Base-by-base conservation (phyloP, 2,797 vertebrate genomes). In the Sebastes miniatus region DNA sequence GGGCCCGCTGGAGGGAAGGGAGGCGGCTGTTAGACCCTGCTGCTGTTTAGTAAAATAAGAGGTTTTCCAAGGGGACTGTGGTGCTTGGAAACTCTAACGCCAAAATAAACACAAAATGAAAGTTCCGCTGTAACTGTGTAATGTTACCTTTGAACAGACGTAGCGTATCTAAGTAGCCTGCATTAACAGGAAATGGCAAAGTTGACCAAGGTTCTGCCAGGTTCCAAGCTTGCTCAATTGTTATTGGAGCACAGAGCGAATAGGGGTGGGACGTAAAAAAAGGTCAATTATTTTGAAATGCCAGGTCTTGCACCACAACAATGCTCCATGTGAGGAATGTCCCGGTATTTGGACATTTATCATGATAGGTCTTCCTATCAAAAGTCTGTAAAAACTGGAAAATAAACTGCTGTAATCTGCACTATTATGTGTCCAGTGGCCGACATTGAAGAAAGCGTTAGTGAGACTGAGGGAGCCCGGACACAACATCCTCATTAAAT, bases 401-500 rank as follows among this genome's bases (percentile, higher is more conserved):
- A 84, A 79, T 67, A 59, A 82, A 87, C 79, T 36, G 27, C 24
- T 57, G 25, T 78, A 59, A 50, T 83, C 66, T 67, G 20, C 58
- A 29, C 61, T 3, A 73, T 73, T 65, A 71, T 50, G 62, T 76
- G 73, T 82, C 69, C 64, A 25, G 67, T 69, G 43, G 63, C 76
- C 43, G 79, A 61, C 73, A 77, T 4, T 70, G 75, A 77, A 70
- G 65, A 12, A 13, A 56, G 74, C 3, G 10, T 78, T 68, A 69
- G 29, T 66, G 73, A 66, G 83, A 83, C 63, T 65, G 39, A 71
- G 66, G 66, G 71, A 80, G 69, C 59, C 77, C 31, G 29, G 58
- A 76, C 57, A 78, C 83, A 84, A 75, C 79, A 81, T 83, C 81
- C 86, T 89, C 86, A 91, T 90, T 89, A 89, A 89, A 78, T n/a